phyloP scores from a whole-genome alignment of 2,888 invertebrate species.

The Sphinx pinastri region DNA sequence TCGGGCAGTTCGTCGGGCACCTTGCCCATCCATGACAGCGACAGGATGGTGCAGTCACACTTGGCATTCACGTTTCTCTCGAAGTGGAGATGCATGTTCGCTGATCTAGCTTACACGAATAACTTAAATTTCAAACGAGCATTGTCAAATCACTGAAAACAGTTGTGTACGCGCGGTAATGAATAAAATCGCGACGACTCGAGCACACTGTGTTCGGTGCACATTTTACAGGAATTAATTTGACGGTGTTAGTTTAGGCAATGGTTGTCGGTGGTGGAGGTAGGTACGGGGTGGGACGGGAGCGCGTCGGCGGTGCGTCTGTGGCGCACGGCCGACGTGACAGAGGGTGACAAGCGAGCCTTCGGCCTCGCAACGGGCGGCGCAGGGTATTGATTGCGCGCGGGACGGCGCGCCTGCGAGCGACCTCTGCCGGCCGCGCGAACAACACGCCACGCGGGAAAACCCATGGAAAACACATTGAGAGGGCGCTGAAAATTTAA shows the following conservation, averaged over 20 bases:
- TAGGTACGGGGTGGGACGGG: constrained; percentile 42
- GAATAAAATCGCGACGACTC: constrained; percentile 31
- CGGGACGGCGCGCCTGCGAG: constrained; percentile 51
- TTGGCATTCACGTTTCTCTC: constrained; percentile 96
- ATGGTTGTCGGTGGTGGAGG: constrained; percentile 42
- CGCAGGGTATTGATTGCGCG: constrained; percentile 78
- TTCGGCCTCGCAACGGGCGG: constrained; percentile 51
- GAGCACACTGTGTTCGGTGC: constrained; percentile 33
- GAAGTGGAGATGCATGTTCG: constrained; percentile 96
- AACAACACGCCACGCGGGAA: constrained; percentile 56
- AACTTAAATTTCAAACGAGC: constrained; percentile 44
- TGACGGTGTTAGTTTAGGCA: constrained; percentile 32
- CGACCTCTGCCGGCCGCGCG: constrained; percentile 61
- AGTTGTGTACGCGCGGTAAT: constrained; percentile 41
- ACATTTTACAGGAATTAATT: constrained; percentile 52
- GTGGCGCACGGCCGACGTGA: constrained; percentile 60
- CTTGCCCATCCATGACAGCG: constrained; percentile 99
- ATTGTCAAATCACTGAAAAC: constrained; percentile 42
- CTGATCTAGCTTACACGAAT: constrained; percentile 42
- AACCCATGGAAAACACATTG: constrained; percentile 57
- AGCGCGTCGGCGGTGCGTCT: constrained; percentile 49
- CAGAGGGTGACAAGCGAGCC: constrained; percentile 68
- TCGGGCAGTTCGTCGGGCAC: constrained; percentile 97
- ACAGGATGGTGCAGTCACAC: constrained; percentile 97
- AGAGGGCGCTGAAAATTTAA: constrained; percentile 62